Base-by-base conservation (phyloP, 2,113 vertebrate species). In the Chaetura pelagica region DNA sequence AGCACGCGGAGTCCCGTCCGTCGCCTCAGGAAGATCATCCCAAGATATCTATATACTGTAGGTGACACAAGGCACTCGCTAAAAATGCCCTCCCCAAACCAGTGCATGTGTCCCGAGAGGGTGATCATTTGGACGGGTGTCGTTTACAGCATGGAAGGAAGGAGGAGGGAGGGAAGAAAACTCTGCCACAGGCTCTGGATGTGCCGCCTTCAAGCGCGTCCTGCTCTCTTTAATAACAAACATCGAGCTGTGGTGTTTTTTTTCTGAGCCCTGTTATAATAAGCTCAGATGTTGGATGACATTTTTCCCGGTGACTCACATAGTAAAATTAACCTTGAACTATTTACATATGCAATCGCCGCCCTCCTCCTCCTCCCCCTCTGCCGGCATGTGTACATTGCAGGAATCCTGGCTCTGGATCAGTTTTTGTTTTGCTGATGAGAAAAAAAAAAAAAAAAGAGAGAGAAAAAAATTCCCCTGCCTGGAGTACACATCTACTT, bases 401-500 rank as follows among this genome's bases (percentile, higher is more conserved):
- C 68, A 73, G 95, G 94, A 92, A 90, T 91, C 83, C 95, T 93
- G 93, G 93, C 79, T 89, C 89, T 30, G 29, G 29, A 63, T 89
- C 94, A 57, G 95, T 85, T 95, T 97, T 96, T 95, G 92, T 97
- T 97, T 96, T 97, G 97, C 96, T 94, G 97, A 97, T 97, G 83
- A 97, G 81, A 84, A 90, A 68, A 34, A 71, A 84, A 34, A 71
- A 84, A 94, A 95, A 96, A 88, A 40, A 55, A 27, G 40, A 71
- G 46, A 35, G 48, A 24, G 22, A 49, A 66, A 77, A 97, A 96
- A 94, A 74, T 97, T 92, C 89, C 95, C 96, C 96, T 84, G 97
- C 93, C 71, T 95, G 96, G 96, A 97, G 98, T 96, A 97, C 97
- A 98, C 98, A 97, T 98, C 98, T 98, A 97, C 98, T 98, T 96